phyloP scores from a whole-genome alignment of 2,888 invertebrate genomes.

The Yponomeuta plumbellus region DNA sequence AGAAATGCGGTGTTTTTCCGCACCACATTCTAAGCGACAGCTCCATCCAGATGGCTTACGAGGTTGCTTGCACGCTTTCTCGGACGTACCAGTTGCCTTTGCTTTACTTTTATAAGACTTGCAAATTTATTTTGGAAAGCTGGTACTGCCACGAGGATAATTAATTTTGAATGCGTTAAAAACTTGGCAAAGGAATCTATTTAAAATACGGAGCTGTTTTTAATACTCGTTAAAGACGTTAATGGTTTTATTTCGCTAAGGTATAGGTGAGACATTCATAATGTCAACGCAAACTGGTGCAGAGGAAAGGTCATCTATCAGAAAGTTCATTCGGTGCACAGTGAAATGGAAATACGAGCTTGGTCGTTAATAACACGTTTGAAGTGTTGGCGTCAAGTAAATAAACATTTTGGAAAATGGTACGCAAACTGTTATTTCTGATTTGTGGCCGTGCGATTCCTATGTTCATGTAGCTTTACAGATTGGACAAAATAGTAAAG shows the following conservation, averaged over 20 bases:
- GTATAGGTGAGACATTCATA: constrained; percentile 5
- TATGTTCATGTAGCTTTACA: background rate
- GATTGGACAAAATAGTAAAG: background rate
- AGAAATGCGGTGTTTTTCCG: constrained; percentile 17
- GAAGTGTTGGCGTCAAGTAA: background rate
- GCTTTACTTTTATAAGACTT: background rate
- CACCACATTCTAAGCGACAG: constrained; percentile 8
- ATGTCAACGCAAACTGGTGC: constrained; percentile 4
- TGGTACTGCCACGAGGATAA: background rate
- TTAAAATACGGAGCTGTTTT: background rate
- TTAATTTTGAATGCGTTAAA: background rate
- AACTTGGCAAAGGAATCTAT: no score
- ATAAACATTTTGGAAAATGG: background rate
- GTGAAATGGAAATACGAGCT: background rate
- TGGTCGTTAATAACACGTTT: background rate
- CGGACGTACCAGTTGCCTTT: background rate
- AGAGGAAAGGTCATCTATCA: constrained; percentile 10
- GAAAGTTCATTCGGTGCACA: constrained; percentile 4
- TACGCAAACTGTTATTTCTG: background rate
- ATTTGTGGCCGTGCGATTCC: background rate
- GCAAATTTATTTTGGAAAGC: background rate
- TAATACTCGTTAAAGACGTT: background rate
- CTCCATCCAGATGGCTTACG: background rate
- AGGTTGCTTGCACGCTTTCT: background rate
- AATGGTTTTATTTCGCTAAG: background rate